Base-by-base conservation (phyloP, 1,140 invertebrate species). In the Triops cancriformis region DNA sequence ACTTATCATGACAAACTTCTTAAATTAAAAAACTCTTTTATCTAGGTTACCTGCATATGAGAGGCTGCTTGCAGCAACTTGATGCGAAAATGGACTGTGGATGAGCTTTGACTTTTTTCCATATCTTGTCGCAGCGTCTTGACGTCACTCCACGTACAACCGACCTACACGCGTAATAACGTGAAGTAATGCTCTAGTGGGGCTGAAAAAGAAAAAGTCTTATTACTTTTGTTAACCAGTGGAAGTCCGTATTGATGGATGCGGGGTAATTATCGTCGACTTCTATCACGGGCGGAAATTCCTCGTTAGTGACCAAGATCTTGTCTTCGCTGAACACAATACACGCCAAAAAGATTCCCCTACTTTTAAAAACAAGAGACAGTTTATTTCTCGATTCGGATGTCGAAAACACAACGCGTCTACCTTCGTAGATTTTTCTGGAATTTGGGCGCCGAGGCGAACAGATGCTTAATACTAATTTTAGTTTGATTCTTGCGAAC, bases 111-210 rank as follows among this genome's bases (percentile, higher is more conserved):
- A 83, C 94, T 94, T 82, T 96, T 94, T 83, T 98, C 95, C 93
- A 98, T 95, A 80, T 98, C 95, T 43, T 92, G 89, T 64, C 91
- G 89, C 0, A 98, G 85, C 14, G 90, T 89, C 83, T 97, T 97
- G 1, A 96, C 94, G 85, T 98, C 96, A 79, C 97, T 94, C 96
- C 97, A 98, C 0, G 93, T 94, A 83, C 94, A 97, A 0, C 95
- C 92, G 18, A 93, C 89, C 91, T 92, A 37, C 41, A 64, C n/a
- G 9, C 27, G 12, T 14, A 76, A 64, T 10, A 9, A 72, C 12
- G 28, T 51, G 5, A 45, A 72, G 10, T n/a, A 76, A 64, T 51
- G 51, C 18, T 26, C n/a, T 9, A 73, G 18, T 7, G 18, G 12
- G 9, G 51, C 26, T 4, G 12, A 9, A 72, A 77, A 5, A 28